Evolutionary conservation across 2,797 vertebrate species (phyloP).

Genomic region (Eupleurogrammus muticus): DNA sequence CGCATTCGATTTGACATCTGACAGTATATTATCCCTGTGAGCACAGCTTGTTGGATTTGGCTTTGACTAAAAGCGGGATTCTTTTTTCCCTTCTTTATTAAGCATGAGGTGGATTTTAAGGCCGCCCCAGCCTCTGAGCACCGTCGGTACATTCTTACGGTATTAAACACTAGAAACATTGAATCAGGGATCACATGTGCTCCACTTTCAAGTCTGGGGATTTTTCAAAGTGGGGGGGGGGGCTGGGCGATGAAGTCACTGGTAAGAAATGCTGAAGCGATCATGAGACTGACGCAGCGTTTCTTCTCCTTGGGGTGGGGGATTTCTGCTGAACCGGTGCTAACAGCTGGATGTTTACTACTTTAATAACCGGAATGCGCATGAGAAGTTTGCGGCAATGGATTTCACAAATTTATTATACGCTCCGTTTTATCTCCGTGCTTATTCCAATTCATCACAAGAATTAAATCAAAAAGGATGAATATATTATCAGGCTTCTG

Average conservation of each 20-base stretch:
- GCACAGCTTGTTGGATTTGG: slow-evolving; percentile 48
- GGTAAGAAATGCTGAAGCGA: slow-evolving; percentile 65
- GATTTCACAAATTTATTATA: slow-evolving; percentile 16
- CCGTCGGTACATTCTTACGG: slow-evolving; percentile 55
- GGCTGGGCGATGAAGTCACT: slow-evolving; percentile 69
- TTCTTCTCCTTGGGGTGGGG: slow-evolving; percentile 37
- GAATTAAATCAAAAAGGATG: slow-evolving; percentile 35
- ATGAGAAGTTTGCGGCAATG: slow-evolving; percentile 8
- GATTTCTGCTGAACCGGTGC: slow-evolving; percentile 53
- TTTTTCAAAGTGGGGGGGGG: slow-evolving; percentile 60
- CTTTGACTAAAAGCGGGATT: slow-evolving; percentile 47
- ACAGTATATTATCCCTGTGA: slow-evolving; percentile 49
- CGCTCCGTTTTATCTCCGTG: slow-evolving; percentile 9
- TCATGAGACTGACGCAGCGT: slow-evolving; percentile 67
- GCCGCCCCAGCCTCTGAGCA: slow-evolving; percentile 39
- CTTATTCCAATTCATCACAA: slow-evolving; percentile 20
- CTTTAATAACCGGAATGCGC: slow-evolving; percentile 31
- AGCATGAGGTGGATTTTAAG: slow-evolving; percentile 43
- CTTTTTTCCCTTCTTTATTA: slow-evolving; percentile 30
- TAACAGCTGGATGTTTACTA: slow-evolving; percentile 57
- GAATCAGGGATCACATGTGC: slow-evolving; percentile 59
- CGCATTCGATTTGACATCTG: slow-evolving; percentile 46
- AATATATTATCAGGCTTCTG: slow-evolving; percentile 32
- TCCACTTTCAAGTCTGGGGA: slow-evolving; percentile 60
- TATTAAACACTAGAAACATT: slow-evolving; percentile 60